Conservation (phyloP, 1,140 invertebrate species). For the Wasmannia auropunctata region DNA sequence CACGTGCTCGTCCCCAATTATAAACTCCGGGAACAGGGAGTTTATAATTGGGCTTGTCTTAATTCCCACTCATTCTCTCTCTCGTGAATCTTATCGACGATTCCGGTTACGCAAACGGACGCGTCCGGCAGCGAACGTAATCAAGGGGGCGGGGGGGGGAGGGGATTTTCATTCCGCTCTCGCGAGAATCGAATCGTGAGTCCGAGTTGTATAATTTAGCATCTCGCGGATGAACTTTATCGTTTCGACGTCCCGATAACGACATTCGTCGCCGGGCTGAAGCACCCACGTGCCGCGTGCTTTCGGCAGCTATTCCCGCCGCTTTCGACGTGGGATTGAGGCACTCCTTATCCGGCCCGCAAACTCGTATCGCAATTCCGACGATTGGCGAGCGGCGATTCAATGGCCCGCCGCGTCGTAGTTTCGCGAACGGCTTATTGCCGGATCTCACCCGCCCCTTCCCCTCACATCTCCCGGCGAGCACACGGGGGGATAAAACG, state of each 20-base stretch:
- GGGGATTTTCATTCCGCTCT: neutral
- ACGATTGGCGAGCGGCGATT: slow-evolving; percentile 3
- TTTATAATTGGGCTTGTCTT: no score
- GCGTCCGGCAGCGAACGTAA: neutral
- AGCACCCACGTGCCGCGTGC: neutral
- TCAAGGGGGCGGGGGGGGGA: no score
- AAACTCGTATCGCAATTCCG: neutral
- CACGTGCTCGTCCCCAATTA: slow-evolving; percentile 3
- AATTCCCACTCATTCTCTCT: neutral
- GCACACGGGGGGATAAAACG: neutral
- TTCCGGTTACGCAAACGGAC: neutral
- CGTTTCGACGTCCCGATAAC: neutral
- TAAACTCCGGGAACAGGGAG: slow-evolving; percentile 1
- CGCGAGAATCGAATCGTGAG: neutral
- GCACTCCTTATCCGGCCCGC: neutral
- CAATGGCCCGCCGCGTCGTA: neutral
- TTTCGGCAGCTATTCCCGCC: neutral
- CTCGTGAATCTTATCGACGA: slow-evolving; percentile 7
- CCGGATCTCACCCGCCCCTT: neutral
- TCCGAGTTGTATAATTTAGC: slow-evolving; percentile 18
- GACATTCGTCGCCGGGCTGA: neutral
- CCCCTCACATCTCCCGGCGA: no score
- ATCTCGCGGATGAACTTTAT: neutral
- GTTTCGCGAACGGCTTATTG: slow-evolving; percentile 11
- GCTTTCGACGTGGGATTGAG: neutral